Evolutionary conservation across 2,113 vertebrate species (phyloP).

Genomic region (Acanthochromis polyacanthus): DNA sequence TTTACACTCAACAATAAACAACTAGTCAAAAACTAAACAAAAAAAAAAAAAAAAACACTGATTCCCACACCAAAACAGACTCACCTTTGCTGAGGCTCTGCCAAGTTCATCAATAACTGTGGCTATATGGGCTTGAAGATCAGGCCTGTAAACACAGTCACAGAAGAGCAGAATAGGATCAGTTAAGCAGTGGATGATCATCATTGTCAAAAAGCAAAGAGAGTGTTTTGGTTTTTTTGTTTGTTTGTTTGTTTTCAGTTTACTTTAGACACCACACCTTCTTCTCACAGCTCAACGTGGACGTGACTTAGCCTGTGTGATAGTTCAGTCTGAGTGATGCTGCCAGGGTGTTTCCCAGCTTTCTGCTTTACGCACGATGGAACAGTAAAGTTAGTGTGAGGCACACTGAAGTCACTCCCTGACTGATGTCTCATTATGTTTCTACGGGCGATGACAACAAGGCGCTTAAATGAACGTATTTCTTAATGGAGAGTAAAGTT

Average conservation of each 20-base stretch:
- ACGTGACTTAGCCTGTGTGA: too few relatives aligned
- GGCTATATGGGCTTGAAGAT: conserved; percentile 73
- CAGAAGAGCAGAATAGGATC: not conserved
- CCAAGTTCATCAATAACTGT: conserved; percentile 86
- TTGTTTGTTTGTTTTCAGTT: too few relatives aligned
- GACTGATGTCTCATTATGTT: not conserved
- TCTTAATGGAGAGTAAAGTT: not conserved
- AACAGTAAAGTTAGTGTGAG: not conserved
- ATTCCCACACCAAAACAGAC: not conserved
- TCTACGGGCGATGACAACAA: not conserved
- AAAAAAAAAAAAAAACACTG: too few relatives aligned
- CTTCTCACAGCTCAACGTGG: not conserved
- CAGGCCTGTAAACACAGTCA: conserved; percentile 66
- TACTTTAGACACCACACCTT: not conserved
- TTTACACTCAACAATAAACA: too few relatives aligned
- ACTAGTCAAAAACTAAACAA: too few relatives aligned
- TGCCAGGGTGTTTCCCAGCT: too few relatives aligned
- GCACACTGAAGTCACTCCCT: not conserved
- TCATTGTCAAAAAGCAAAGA: too few relatives aligned
- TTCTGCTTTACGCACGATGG: too few relatives aligned
- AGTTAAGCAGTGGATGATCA: not conserved
- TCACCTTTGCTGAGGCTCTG: conserved; percentile 84
- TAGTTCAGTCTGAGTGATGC: too few relatives aligned
- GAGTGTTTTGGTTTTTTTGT: too few relatives aligned
- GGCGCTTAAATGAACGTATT: not conserved